Evolutionary conservation across 1,140 invertebrate genomes (phyloP).

Genomic region (Drosophila azteca): DNA sequence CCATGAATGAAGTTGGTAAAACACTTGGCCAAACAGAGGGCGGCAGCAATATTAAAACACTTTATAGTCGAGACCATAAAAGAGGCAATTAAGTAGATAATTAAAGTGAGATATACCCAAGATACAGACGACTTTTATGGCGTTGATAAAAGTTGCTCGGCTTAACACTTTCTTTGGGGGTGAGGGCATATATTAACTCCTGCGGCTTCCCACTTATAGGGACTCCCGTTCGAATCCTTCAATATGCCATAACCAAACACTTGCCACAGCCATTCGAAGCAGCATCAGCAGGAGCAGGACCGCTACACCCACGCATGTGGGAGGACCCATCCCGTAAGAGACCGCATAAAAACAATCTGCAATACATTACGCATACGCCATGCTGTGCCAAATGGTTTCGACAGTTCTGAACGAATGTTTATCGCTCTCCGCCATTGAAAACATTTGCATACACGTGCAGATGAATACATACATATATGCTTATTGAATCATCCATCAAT

Average conservation of each 20-base stretch:
- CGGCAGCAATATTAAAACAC: conserved; percentile 22
- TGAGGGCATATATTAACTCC: neutral
- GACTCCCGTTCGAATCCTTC: conserved; percentile 17
- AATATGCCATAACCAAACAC: conserved; percentile 37
- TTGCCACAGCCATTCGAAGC: conserved; percentile 26
- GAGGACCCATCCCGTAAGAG: conserved; percentile 8
- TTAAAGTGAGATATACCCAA: conserved; percentile 21
- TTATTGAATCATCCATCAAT: conserved; percentile 23
- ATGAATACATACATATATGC: neutral
- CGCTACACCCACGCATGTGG: conserved; percentile 12
- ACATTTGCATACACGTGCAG: conserved; percentile 60
- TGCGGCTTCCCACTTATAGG: neutral
- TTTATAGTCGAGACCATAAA: conserved; percentile 26
- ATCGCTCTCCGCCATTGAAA: conserved; percentile 16
- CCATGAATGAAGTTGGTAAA: conserved; percentile 22
- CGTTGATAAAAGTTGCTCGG: conserved; percentile 19
- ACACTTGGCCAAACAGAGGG: conserved; percentile 40
- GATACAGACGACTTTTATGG: conserved; percentile 15
- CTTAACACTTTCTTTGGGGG: conserved; percentile 5
- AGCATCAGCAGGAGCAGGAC: neutral
- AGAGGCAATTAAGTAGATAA: conserved; percentile 28
- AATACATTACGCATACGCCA: conserved; percentile 71
- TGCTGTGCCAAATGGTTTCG: conserved; percentile 66
- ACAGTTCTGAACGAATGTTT: conserved; percentile 42
- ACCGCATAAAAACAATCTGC: conserved; percentile 64